These are phyloP conservation scores for Atopsyche davidsoni DNA, from an alignment of 1,140 invertebrate species.

Conservation along the genomic window DNA sequence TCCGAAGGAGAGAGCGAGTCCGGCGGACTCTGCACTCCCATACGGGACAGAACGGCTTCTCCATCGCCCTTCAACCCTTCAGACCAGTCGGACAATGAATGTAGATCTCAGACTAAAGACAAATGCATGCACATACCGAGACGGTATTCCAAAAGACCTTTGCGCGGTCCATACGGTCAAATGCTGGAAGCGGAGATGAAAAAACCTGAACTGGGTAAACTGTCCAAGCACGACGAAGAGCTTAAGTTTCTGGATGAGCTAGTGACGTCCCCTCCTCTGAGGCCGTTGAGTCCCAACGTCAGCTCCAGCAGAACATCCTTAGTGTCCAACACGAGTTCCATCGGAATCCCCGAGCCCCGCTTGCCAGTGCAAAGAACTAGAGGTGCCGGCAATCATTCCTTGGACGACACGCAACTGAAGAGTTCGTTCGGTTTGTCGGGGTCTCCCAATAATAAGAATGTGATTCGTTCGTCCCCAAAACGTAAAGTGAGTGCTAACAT, in stretches of 20 bases:
- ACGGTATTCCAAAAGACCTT: constrained; percentile 66
- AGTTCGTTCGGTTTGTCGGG: constrained; percentile 29
- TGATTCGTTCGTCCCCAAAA: constrained; percentile 36
- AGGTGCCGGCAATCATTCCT: constrained; percentile 37
- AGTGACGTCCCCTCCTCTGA: constrained; percentile 18
- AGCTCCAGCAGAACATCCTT: constrained; percentile 37
- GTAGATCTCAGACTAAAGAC: constrained; percentile 51
- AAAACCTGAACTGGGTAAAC: constrained; percentile 50
- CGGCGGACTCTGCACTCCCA: constrained; percentile 20
- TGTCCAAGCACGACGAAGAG: constrained; percentile 29
- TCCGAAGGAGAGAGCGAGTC: constrained; percentile 45
- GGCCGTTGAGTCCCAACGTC: constrained; percentile 37
- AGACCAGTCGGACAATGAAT: constrained; percentile 52
- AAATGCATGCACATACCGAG: constrained; percentile 36
- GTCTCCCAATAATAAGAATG: constrained; percentile 17
- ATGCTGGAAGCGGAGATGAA: constrained; percentile 79
- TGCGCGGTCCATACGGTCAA: constrained; percentile 73
- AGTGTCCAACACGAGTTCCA: constrained; percentile 33
- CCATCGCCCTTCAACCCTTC: constrained; percentile 41
- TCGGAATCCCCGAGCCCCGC: constrained; percentile 29
- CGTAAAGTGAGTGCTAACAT: constrained; percentile 51
- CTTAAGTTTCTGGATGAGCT: constrained; percentile 26
- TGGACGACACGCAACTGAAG: constrained; percentile 45
- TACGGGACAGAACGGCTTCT: constrained; percentile 41
- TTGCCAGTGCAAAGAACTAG: constrained; percentile 27